A percentile compares a stretch with the other conserved stretches of the same genome.
Conservation (phyloP, 2,888 invertebrate genomes). For the Spisula solida region DNA sequence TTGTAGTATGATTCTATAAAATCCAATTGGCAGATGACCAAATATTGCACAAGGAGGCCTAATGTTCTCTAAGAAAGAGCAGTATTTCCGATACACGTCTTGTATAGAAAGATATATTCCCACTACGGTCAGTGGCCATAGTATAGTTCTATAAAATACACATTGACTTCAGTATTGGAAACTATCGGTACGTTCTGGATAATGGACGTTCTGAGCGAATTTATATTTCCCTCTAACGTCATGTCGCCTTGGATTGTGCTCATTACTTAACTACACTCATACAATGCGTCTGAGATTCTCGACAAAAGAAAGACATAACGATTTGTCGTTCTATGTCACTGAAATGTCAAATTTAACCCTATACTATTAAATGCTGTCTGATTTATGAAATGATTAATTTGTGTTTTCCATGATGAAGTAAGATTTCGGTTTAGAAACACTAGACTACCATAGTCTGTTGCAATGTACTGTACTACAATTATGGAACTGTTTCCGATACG, state of each 20-base stretch:
- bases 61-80: constrained; percentile 7
- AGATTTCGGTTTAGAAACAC: no score
- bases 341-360: constrained; percentile 1
- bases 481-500: no score
- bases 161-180: neutral
- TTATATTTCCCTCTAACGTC: neutral
- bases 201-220: neutral
- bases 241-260: neutral
- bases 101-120: neutral
- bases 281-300: neutral
- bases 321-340: neutral
- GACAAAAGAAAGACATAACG: neutral
- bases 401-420: no score
- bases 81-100: neutral
- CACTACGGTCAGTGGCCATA: neutral
- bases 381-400: neutral
- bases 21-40: constrained; percentile 17
- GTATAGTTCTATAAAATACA: neutral
- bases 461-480: no score
- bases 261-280: neutral
- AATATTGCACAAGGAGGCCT: neutral
- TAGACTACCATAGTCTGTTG: no score
- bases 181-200: neutral
- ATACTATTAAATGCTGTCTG: neutral
- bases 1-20: constrained; percentile 5